Conservation (phyloP, 2,888 invertebrate genomes). For the Dasysyrphus tricinctus region DNA sequence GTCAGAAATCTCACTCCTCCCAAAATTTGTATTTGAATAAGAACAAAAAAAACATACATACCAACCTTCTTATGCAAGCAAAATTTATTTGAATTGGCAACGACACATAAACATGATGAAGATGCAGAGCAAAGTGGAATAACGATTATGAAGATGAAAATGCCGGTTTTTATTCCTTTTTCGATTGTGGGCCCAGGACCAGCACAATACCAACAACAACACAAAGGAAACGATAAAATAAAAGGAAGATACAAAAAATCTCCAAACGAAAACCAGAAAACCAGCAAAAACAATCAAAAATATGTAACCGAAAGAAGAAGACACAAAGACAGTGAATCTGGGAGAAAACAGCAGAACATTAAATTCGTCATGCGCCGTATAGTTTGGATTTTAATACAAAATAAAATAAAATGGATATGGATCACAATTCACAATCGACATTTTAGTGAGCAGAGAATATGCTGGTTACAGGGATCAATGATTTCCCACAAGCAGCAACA, state of each 20-base stretch:
- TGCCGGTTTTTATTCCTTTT: slow-evolving; percentile 67
- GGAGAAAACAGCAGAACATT: slow-evolving; percentile 10
- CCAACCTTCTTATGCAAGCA: background rate
- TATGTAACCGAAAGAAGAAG: slow-evolving; percentile 17
- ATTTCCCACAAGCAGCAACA: background rate
- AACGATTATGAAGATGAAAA: slow-evolving; percentile 51
- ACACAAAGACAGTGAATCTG: slow-evolving; percentile 1
- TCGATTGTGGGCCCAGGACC: slow-evolving; percentile 19
- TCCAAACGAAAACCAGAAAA: background rate
- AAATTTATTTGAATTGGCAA: slow-evolving; percentile 19
- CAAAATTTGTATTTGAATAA: background rate
- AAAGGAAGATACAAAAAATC: slow-evolving; percentile 3
- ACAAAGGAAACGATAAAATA: slow-evolving; percentile 15
- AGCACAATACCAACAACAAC: slow-evolving; percentile 21
- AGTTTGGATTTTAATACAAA: slow-evolving; percentile 2
- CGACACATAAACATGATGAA: slow-evolving; percentile 40
- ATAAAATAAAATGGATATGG: slow-evolving; percentile 34
- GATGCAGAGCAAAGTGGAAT: slow-evolving; percentile 28
- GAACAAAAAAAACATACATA: slow-evolving; percentile 12
- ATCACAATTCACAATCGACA: slow-evolving; percentile 16
- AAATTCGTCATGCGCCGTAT: slow-evolving; percentile 56
- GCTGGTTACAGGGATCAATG: slow-evolving; percentile 45
- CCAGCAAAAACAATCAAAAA: slow-evolving; percentile 26
- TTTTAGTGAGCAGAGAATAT: background rate
- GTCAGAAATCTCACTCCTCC: slow-evolving; percentile 27